Evolutionary conservation across 2,113 vertebrate species (phyloP).

Genomic region (Ageneiosus marmoratus): DNA sequence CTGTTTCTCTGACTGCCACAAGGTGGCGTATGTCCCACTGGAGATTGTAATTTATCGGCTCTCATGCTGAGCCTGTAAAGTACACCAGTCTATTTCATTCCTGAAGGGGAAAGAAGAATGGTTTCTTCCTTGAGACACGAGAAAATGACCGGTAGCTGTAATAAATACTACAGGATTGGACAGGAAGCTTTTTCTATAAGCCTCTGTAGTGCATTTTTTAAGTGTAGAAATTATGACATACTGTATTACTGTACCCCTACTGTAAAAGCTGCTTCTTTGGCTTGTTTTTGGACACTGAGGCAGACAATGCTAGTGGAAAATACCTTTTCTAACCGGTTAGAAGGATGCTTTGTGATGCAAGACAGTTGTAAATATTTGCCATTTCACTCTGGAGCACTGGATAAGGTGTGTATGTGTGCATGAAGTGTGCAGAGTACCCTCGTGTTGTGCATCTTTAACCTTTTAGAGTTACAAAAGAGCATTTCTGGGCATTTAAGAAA

Average conservation of each 20-base stretch:
- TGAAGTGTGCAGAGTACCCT: not conserved
- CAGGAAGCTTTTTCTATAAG: constrained; percentile 2
- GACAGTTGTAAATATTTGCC: not conserved
- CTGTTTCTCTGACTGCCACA: constrained; percentile 60
- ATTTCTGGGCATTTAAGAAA: not conserved
- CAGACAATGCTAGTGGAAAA: not conserved
- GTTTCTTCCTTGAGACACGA: constrained; percentile 54
- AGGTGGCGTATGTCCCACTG: constrained; percentile 68
- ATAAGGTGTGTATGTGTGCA: not conserved
- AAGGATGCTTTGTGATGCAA: not conserved
- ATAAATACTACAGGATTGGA: constrained; percentile 54
- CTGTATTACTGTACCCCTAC: too few species aligned
- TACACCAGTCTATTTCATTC: constrained; percentile 30
- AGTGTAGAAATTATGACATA: not conserved
- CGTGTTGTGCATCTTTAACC: not conserved
- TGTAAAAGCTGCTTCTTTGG: not conserved
- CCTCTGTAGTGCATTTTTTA: constrained; percentile 24
- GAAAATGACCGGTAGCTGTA: constrained; percentile 47
- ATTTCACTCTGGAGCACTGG: not conserved
- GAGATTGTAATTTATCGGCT: constrained; percentile 41
- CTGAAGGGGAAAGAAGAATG: constrained; percentile 38
- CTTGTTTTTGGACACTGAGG: not conserved
- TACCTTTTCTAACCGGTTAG: not conserved
- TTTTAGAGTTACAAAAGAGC: not conserved
- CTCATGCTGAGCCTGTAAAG: constrained; percentile 55